These are phyloP conservation scores for Thripadectes ignobilis DNA, from an alignment of 2,797 vertebrate genomes.

Conservation along the genomic window DNA sequence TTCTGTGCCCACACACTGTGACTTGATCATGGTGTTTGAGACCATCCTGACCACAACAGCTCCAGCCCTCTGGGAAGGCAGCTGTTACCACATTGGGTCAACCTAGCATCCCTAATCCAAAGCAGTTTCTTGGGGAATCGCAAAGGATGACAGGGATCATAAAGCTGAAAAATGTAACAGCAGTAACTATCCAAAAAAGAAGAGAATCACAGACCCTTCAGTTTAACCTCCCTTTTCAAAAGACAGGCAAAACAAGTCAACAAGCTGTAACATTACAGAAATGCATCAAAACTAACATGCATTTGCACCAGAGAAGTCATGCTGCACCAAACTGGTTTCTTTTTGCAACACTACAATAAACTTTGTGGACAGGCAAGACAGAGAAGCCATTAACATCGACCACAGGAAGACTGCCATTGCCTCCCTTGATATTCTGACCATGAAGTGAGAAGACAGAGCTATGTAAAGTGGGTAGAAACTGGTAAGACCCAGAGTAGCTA, in stretches of 20 bases:
- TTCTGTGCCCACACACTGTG: not conserved
- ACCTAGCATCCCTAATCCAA: not conserved
- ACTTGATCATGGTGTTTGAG: not conserved
- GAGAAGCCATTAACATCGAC: not conserved
- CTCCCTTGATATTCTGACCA: not conserved
- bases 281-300: not conserved
- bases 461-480: not conserved
- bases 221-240: not conserved
- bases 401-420: not conserved
- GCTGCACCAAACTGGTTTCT: not conserved
- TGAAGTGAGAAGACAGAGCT: not conserved
- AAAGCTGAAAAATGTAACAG: not conserved
- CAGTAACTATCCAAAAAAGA: not conserved
- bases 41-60: not conserved
- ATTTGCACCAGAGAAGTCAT: not conserved
- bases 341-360: not conserved
- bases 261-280: not conserved
- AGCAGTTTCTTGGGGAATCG: not conserved
- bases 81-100: not conserved
- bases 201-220: not conserved
- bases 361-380: not conserved
- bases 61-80: not conserved
- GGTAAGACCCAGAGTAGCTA: not conserved
- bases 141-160: not conserved
- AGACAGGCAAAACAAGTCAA: not conserved